Conservation (phyloP, 37 sponge, comb jelly and placozoan species). For the Cladorhizidae sp. region DNA sequence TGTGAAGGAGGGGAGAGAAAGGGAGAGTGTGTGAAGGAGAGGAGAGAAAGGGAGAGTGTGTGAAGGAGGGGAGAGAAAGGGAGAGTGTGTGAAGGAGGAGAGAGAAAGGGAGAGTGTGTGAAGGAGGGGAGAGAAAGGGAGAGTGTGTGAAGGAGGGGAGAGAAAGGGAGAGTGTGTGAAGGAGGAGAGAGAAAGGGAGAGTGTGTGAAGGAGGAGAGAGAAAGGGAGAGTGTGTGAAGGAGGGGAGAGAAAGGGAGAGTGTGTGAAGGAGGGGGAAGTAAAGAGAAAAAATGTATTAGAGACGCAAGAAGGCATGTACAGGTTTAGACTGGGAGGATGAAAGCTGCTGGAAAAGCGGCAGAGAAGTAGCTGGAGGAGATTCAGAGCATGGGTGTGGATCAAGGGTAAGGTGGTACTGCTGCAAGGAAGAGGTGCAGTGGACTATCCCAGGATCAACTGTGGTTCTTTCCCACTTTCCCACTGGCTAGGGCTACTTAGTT, state of each 20-base stretch:
- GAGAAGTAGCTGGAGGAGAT: too few species aligned
- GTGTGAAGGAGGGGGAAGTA: neutral
- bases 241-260: neutral
- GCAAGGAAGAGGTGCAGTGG: too few species aligned
- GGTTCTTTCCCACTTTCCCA: too few species aligned
- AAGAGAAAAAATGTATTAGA: neutral
- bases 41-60: neutral
- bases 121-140: neutral
- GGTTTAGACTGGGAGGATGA: neutral
- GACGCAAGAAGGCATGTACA: too few species aligned
- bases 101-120: neutral
- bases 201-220: neutral
- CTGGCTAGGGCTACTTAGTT: too few species aligned
- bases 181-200: neutral
- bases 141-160: neutral
- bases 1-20: neutral
- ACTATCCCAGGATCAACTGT: too few species aligned
- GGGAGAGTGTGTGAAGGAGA: neutral
- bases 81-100: too few species aligned
- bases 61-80: neutral
- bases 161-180: too few species aligned
- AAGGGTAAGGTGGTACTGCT: too few species aligned
- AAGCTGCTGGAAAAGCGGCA: too few species aligned
- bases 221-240: neutral
- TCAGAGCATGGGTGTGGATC: too few species aligned